Base-by-base conservation (phyloP, 2,797 vertebrate genomes). In the Streptopelia turtur region DNA sequence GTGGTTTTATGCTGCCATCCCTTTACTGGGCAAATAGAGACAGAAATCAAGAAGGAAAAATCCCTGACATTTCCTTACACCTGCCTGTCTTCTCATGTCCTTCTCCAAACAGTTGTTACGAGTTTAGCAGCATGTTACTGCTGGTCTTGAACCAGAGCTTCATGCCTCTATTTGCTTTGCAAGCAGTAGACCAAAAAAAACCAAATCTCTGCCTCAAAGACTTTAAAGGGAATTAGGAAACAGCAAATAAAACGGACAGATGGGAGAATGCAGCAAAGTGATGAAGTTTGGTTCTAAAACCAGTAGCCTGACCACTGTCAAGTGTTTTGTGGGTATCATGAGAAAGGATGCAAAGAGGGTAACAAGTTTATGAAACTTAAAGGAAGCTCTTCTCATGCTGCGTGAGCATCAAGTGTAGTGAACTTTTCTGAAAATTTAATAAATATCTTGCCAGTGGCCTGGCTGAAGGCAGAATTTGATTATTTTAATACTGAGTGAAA, bases 21-120 rank as follows among this genome's bases (percentile, higher is more conserved):
- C 15, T 76, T 69, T 65, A 20, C 28, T 45, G 60, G 28, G 23
- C 8, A 77, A 70, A 87, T 35, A 59, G 52, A 82, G 37, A 76
- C 65, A 16, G 22, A 76, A 53, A 9, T 83, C 27, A 69, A 74
- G 63, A 63, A 61, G 17, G 39, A 80, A 27, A 49, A 79, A 14
- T 2, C 10, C 2, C 7, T 72, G 35, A 16, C 39, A 60, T 0
- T 61, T 82, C 21, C 35, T 49, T 81, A 47, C 0, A 11, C 16
- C 37, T 52, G 21, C 30, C 20, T 87, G 14, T 59, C 60, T 84
- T 71, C 18, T 63, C 24, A 69, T 89, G 33, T 35, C 28, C 21
- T 72, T 4, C 13, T 78, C 41, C 41, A 43, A 56, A 22, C 5
- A 77, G 78, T 7, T 27, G 4, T 53, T 89, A 27, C 65, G 82